Evolutionary conservation across 2,888 invertebrate species (phyloP).

Genomic region (Sylvicola cinctus): DNA sequence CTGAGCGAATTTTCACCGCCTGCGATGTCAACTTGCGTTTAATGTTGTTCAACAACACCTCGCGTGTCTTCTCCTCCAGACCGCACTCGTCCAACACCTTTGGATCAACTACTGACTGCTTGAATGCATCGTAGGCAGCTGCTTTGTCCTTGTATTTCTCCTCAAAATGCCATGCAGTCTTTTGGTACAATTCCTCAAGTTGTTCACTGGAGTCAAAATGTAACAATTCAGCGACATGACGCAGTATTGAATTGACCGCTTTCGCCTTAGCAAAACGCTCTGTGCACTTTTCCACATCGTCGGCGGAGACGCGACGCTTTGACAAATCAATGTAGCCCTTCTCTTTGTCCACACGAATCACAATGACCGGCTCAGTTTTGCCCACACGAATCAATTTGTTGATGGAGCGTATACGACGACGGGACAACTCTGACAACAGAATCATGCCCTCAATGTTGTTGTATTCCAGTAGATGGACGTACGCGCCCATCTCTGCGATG

Average conservation of each 20-base stretch:
- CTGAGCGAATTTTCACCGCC: constrained; percentile 85
- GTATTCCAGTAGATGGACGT: constrained; percentile 93
- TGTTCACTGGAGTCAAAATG: constrained; percentile 81
- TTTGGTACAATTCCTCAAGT: constrained; percentile 83
- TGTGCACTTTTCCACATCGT: constrained; percentile 96
- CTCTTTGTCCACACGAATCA: constrained; percentile 97
- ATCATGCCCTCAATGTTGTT: constrained; percentile 99
- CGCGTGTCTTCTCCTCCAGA: constrained; percentile 77
- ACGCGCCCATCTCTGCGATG: constrained; percentile 99
- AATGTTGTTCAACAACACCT: constrained; percentile 82
- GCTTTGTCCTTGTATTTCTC: constrained; percentile 91
- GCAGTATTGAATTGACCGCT: constrained; percentile 91
- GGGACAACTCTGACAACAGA: constrained; percentile 87
- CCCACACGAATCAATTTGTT: constrained; percentile 98
- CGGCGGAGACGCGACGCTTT: constrained; percentile 92
- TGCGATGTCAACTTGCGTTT: constrained; percentile 92
- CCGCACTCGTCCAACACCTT: constrained; percentile 90
- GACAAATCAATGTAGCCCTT: constrained; percentile 99
- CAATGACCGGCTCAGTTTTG: constrained; percentile 96
- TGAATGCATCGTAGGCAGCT: constrained; percentile 93
- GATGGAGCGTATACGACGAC: constrained; percentile 96
- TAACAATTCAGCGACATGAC: constrained; percentile 90
- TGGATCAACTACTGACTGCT: constrained; percentile 91
- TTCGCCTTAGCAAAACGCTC: constrained; percentile 97
- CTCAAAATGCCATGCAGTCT: constrained; percentile 97